These are phyloP conservation scores for Xylocampa areola DNA, from an alignment of 2,888 invertebrate genomes.

Conservation along the genomic window DNA sequence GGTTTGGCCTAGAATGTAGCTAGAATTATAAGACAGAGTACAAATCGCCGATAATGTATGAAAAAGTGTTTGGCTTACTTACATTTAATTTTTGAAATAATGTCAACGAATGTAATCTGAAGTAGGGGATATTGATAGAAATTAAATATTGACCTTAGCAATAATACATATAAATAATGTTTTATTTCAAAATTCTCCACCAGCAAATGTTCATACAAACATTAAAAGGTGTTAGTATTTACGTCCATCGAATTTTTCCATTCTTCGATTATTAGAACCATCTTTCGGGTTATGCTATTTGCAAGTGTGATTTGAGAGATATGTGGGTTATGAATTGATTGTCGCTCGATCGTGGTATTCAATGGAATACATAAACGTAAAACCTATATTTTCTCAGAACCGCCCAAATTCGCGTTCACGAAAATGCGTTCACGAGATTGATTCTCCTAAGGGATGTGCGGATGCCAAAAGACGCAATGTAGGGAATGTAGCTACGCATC, in stretches of 20 bases:
- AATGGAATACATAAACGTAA: background rate
- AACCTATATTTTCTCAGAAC: constrained; percentile 1
- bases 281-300: constrained; percentile 37
- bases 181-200: constrained; percentile 69
- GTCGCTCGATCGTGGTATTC: background rate
- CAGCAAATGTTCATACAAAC: background rate
- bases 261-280: constrained; percentile 11
- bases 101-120: constrained; percentile 91
- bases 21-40: constrained; percentile 89
- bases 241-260: constrained; percentile 13
- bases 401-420: background rate
- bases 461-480: background rate
- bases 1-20: constrained; percentile 90
- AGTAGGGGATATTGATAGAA: constrained; percentile 89
- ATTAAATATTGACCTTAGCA: constrained; percentile 90
- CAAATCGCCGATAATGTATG: constrained; percentile 88
- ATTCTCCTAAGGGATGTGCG: too few species aligned
- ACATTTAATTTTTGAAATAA: constrained; percentile 87
- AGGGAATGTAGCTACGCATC: constrained; percentile 21
- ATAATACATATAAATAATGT: constrained; percentile 85
- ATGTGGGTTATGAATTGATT: constrained; percentile 23
- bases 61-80: constrained; percentile 87
- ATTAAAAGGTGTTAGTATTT: background rate
- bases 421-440: too few species aligned
- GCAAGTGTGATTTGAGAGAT: constrained; percentile 17